Evolutionary conservation across 2,888 invertebrate genomes (phyloP).

Genomic region (Geotrupes spiniger): DNA sequence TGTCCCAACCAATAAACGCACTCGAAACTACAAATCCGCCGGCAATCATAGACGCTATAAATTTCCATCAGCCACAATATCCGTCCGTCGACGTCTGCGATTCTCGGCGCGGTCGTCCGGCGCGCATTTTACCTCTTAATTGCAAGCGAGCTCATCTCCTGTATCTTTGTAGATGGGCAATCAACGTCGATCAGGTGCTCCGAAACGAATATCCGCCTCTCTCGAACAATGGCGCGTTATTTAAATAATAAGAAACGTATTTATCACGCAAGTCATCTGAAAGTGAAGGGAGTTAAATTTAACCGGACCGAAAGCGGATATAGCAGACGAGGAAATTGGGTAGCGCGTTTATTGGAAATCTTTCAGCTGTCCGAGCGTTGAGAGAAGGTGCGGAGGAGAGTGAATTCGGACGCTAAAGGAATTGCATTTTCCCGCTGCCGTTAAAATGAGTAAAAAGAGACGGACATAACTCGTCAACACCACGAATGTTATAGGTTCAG

Average conservation of each 20-base stretch:
- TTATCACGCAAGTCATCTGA: slow-evolving; percentile 46
- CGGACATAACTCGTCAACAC: slow-evolving; percentile 13
- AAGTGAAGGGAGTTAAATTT: slow-evolving; percentile 45
- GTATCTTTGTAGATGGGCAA: slow-evolving; percentile 2
- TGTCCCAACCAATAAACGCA: no score
- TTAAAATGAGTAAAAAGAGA: slow-evolving; percentile 35
- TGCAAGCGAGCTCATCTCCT: slow-evolving; percentile 22
- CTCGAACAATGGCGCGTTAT: slow-evolving; percentile 27
- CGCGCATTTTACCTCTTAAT: slow-evolving; percentile 22
- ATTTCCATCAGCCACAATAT: slow-evolving; percentile 6
- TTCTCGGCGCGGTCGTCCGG: slow-evolving; percentile 11
- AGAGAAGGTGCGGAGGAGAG: slow-evolving; percentile 40
- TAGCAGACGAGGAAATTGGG: slow-evolving; percentile 48
- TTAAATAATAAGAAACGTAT: slow-evolving; percentile 39
- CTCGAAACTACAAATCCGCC: no score
- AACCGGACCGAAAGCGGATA: slow-evolving; percentile 38
- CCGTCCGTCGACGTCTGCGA: slow-evolving; percentile 13
- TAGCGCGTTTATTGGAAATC: slow-evolving; percentile 52
- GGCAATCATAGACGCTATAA: not conserved
- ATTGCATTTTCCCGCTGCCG: slow-evolving; percentile 42
- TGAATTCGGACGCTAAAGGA: slow-evolving; percentile 39
- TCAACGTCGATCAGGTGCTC: slow-evolving; percentile 17
- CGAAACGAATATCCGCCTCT: slow-evolving; percentile 26
- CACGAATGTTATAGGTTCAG: not conserved
- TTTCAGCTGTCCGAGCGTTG: slow-evolving; percentile 49